phyloP scores from a whole-genome alignment of 2,797 vertebrate genomes.

The Pseudochirops corinnae region DNA sequence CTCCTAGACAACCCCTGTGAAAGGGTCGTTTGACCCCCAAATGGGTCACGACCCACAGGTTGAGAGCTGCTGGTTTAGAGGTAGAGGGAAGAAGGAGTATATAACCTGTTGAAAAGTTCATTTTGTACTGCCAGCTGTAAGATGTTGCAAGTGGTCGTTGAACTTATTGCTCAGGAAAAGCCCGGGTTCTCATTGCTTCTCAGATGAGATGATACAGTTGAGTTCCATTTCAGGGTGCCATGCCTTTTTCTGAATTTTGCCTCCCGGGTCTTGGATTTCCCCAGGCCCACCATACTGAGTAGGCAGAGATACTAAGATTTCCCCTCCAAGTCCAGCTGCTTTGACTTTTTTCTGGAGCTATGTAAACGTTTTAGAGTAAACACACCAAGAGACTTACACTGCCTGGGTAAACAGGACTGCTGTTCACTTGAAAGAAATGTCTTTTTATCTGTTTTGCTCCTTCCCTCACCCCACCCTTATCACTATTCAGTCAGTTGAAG shows the following conservation, averaged over 20 bases:
- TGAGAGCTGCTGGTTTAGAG: not conserved
- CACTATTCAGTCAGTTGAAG: not conserved
- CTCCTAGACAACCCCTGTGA: no score
- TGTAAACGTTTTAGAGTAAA: constrained; percentile 59
- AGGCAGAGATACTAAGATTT: not conserved
- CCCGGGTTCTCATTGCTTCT: not conserved
- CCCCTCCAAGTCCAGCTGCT: not conserved
- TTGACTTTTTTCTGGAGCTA: constrained; percentile 29
- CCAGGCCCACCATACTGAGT: not conserved
- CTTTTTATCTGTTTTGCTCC: not conserved
- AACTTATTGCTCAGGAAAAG: not conserved
- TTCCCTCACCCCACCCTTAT: not conserved
- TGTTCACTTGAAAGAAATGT: constrained; percentile 76
- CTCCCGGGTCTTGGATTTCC: not conserved
- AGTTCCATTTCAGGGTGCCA: no score
- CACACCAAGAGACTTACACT: constrained; percentile 45
- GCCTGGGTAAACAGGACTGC: constrained; percentile 51
- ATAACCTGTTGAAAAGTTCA: not conserved
- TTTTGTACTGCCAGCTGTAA: not conserved
- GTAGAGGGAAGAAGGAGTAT: not conserved
- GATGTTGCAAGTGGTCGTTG: not conserved
- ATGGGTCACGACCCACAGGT: no score
- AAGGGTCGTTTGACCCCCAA: no score
- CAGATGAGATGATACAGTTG: not conserved
- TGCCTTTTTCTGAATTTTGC: not conserved